Evolutionary conservation across 2,113 vertebrate genomes (phyloP), one percentile per base, ranked within the genome.

Genomic region (Edolisoma coerulescens): DNA sequence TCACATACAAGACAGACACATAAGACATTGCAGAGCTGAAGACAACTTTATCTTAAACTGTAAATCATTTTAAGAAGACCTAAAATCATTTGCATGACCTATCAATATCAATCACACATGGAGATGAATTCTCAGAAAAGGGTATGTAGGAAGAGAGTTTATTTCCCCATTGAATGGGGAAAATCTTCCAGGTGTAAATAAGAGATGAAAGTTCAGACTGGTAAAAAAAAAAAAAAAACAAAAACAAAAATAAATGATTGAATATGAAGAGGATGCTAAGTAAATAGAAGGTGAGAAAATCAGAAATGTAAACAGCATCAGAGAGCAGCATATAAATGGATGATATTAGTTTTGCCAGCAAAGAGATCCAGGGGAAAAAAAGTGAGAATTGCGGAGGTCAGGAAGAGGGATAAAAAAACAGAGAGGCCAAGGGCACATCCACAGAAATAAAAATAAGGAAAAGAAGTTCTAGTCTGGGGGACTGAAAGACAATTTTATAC

Each of bases 61-160:
- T 81, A 95, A 94, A 87, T 79, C 44, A 91, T 78, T 92, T 84
- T 91, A 92, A 87, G 80, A 89, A 80, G 68, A 84, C 17, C 50
- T 73, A 88, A 88, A 92, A 94, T 84, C 28, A 87, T 89, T 84
- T 92, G 39, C 63, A 75, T 89, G 80, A n/a, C 69, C 83, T 84
- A 81, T 82, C 65, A 69, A 22, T 64, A 89, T 84, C 57, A 75
- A 60, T 82, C 61, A 89, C 5, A 63, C 37, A 49, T 8, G 68
- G 27, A 71, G 84, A 71, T 3, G 7, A 70, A 37, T 59, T 84
- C 44, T 78, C 52, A 47, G 35, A 47, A 50, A 76, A 90, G 64
- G 39, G 9, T 44, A 83, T 52, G 35, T 41, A 86, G 35, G 52
- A 87, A 47, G 24, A 67, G 13, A 87, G 30, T 3, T 47, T 32